Percentiles rank a stretch among this genome's conserved stretches.
Evolutionary conservation across 2,797 vertebrate genomes (phyloP).

Genomic region (Acestrorhynchus altus): DNA sequence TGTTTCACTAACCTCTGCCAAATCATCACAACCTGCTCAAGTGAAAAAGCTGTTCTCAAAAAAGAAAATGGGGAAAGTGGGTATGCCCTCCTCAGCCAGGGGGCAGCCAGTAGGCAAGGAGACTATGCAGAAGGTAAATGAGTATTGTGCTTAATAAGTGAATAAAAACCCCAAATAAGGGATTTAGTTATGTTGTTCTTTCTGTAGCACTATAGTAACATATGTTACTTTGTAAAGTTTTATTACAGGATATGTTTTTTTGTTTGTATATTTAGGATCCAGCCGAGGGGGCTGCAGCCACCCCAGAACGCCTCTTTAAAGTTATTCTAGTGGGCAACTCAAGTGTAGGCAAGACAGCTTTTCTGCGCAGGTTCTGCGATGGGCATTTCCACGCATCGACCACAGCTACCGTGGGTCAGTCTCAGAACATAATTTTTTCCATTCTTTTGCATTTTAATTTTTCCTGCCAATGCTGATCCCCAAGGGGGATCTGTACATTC

Average conservation of each 20-base stretch:
- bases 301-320: constrained; percentile 90
- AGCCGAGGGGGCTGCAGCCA: constrained; percentile 68
- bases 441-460: background rate
- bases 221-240: background rate
- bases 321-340: constrained; percentile 93
- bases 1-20: background rate
- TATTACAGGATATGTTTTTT: background rate
- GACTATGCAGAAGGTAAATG: constrained; percentile 62
- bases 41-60: background rate
- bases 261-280: constrained; percentile 57
- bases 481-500: background rate
- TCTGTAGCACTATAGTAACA: background rate
- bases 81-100: constrained; percentile 67
- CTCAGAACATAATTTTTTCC: background rate
- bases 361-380: constrained; percentile 89
- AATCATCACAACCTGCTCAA: background rate
- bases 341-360: constrained; percentile 92
- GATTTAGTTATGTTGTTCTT: background rate
- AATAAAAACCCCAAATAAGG: background rate
- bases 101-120: constrained; percentile 86
- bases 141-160: constrained; percentile 40
- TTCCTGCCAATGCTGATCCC: background rate
- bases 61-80: constrained; percentile 46
- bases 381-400: constrained; percentile 81
- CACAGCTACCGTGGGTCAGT: constrained; percentile 90